Evolutionary conservation across 2,888 invertebrate genomes (phyloP).

Genomic region (Leptopilina syphax): DNA sequence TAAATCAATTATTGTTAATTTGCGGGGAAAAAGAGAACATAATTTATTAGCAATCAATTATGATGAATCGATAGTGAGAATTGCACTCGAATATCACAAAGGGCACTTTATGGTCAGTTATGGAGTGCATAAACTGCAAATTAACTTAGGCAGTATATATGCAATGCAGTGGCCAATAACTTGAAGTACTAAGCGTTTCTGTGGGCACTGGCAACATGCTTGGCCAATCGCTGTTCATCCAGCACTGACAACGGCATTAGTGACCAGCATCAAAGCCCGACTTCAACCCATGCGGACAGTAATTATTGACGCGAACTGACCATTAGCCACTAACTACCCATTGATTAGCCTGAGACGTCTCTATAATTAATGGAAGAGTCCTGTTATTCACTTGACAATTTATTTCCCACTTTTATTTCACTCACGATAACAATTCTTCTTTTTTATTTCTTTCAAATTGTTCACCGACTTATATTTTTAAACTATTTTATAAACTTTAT

Average conservation of each 20-base stretch:
- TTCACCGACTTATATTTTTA: not conserved
- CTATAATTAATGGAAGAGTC: conserved; percentile 73
- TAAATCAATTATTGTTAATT: too few species aligned
- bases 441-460: not conserved
- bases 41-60: too few species aligned
- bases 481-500: too few species aligned
- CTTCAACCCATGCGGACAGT: conserved; percentile 65
- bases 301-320: conserved; percentile 73
- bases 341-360: conserved; percentile 72
- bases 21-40: too few species aligned
- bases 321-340: conserved; percentile 74
- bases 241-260: conserved; percentile 59
- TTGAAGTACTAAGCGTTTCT: conserved; percentile 32
- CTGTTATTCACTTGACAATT: conserved; percentile 47
- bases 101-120: not conserved
- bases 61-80: not conserved
- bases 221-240: conserved; percentile 29
- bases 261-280: conserved; percentile 68
- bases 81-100: not conserved
- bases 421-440: not conserved
- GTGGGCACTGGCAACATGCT: conserved; percentile 10
- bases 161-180: conserved; percentile 17
- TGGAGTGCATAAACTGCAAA: conserved; percentile 7
- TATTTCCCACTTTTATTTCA: not conserved
- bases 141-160: conserved; percentile 9